Evolutionary conservation across 1,140 invertebrate species (phyloP), one percentile per base, ranked within the genome.

Genomic region (Drosophila malerkotliana): DNA sequence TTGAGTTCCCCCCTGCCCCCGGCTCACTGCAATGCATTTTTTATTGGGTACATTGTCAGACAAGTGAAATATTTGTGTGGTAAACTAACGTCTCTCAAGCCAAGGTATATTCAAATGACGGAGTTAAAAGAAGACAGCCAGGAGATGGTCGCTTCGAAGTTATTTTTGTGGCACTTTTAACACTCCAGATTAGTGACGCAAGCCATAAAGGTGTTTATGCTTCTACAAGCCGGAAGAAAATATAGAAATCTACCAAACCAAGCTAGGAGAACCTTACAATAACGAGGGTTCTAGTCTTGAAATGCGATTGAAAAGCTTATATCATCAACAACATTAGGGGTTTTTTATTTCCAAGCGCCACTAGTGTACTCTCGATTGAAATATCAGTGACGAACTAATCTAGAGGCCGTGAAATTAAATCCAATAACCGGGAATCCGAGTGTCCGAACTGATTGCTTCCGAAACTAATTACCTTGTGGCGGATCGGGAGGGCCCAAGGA

Each of bases 41-140:
- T 84, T 84, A 84, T 84, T 76, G 80, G 58, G 79, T 77, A 84
- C 72, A 79, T 83, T 69, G 78, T 81, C 81, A 76, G 73, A 76
- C 72, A 68, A 44, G 44, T 61, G 56, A 81, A 81, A 72, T 80
- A 81, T 81, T 71, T 61, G 52, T 76, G 72, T 32, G 71, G 59
- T 57, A 74, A 74, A 74, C 74, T 74, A 74, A 71, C 45, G 63
- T 67, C 39, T 37, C 34, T 14, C 7, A 4, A 18, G 24, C 18
- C 9, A 21, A 45, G 61, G 10, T 15, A 56, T 44, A 68, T 44
- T 39, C 28, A 15, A 56, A 57, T 39, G 34, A 37, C 4, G 34
- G 34, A 37, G 10, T 37, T 37, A 12, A 37, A 12, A 4, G 34
- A 12, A 12, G 10, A 37, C 10, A 9, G 5, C 3, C 4, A 24